phyloP scores from a whole-genome alignment of 2,113 vertebrate species.

The Ciconia maguari region DNA sequence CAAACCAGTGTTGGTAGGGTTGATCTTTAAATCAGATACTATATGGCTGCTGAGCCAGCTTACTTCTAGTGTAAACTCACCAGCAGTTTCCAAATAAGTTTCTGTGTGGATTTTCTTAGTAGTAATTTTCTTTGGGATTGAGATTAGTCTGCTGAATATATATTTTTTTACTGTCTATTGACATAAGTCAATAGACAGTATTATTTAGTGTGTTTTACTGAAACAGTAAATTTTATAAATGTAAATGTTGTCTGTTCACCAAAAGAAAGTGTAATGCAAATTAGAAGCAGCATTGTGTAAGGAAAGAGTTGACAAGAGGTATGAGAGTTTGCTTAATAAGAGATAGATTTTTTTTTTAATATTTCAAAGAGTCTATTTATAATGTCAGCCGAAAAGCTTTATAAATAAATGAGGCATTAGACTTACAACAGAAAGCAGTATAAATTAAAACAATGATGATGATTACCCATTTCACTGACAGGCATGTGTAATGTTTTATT shows the following conservation, averaged over 20 bases:
- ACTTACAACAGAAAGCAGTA: conserved; percentile 23
- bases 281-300: background rate
- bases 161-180: too few species aligned
- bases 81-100: background rate
- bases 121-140: background rate
- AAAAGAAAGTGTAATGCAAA: background rate
- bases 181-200: background rate
- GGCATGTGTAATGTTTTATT: conserved; percentile 51
- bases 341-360: background rate
- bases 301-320: background rate
- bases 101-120: background rate
- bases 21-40: background rate
- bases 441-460: conserved; percentile 34
- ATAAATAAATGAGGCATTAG: conserved; percentile 46
- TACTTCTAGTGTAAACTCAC: background rate
- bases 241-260: background rate
- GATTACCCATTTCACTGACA: conserved; percentile 53
- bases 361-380: conserved; percentile 31
- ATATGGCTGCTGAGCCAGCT: background rate
- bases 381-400: conserved; percentile 47
- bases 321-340: background rate
- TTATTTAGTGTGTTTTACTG: background rate
- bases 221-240: background rate
- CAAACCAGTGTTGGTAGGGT: background rate
- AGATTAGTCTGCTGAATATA: background rate